These are phyloP conservation scores for Loris lydekkerianus DNA, from an alignment of 2,797 vertebrate species.

Conservation along the genomic window DNA sequence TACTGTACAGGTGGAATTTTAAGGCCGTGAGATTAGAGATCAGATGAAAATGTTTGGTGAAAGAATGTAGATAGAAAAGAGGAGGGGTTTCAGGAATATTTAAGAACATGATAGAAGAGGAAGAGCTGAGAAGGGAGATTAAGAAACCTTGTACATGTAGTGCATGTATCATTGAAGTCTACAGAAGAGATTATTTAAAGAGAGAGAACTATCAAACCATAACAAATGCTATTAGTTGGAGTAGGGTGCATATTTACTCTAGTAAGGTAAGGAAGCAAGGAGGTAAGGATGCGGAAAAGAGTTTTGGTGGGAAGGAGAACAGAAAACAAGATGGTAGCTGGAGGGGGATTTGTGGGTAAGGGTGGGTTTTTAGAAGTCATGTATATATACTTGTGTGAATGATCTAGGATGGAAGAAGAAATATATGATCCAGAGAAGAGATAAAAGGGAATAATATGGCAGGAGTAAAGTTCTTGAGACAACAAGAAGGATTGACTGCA, in stretches of 20 bases:
- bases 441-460: background rate
- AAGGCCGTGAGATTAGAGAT: conserved; percentile 18
- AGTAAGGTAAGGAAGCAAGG: background rate
- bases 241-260: background rate
- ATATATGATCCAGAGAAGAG: background rate
- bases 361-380: background rate
- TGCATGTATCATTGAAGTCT: conserved; percentile 2
- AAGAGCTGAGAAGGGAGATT: background rate
- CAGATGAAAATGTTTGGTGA: background rate
- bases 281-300: background rate
- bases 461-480: conserved; percentile 38
- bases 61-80: background rate
- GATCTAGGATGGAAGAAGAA: background rate
- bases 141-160: background rate
- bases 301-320: background rate
- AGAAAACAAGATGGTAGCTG: background rate
- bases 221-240: conserved; percentile 36
- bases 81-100: conserved; percentile 27
- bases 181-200: conserved; percentile 34
- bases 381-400: background rate
- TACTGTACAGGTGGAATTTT: background rate
- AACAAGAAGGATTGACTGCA: background rate
- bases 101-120: conserved; percentile 17
- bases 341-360: conserved; percentile 3
- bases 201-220: background rate